These are phyloP conservation scores for Lithobates sylvaticus DNA, from an alignment of 2,797 vertebrate species.

Conservation along the genomic window DNA sequence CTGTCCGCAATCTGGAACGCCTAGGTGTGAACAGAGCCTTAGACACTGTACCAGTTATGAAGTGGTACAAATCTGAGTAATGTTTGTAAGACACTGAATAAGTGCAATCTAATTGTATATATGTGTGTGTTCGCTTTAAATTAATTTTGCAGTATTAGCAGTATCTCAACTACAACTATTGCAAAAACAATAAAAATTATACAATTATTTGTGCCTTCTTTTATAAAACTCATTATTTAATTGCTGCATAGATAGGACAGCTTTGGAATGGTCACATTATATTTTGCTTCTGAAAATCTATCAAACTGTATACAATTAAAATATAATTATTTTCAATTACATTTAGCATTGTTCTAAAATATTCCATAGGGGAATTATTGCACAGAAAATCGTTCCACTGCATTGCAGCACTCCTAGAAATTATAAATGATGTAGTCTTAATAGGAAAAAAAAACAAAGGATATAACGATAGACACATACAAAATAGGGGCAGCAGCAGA, in stretches of 20 bases:
- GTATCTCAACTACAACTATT: background rate
- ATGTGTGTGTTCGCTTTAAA: too few relatives aligned
- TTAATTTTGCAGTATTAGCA: too few relatives aligned
- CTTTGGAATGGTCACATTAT: background rate
- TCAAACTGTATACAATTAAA: background rate
- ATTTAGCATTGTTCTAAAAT: background rate
- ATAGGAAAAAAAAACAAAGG: too few relatives aligned
- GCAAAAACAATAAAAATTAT: background rate
- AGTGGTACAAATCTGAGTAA: too few relatives aligned
- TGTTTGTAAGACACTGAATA: too few relatives aligned
- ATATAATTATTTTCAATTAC: background rate
- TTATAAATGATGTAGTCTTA: background rate
- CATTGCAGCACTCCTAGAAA: background rate
- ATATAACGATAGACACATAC: background rate
- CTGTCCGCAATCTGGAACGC: too few relatives aligned
- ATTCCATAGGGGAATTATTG: background rate
- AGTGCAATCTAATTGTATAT: too few relatives aligned
- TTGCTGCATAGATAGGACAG: background rate
- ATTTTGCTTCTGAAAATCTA: background rate
- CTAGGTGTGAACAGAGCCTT: too few relatives aligned
- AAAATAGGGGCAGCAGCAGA: background rate
- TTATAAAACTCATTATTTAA: background rate
- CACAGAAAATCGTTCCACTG: background rate
- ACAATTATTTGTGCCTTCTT: background rate
- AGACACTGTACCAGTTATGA: too few relatives aligned